These are phyloP conservation scores for Coluber constrictor DNA, from an alignment of 2,797 vertebrate genomes.

Conservation along the genomic window DNA sequence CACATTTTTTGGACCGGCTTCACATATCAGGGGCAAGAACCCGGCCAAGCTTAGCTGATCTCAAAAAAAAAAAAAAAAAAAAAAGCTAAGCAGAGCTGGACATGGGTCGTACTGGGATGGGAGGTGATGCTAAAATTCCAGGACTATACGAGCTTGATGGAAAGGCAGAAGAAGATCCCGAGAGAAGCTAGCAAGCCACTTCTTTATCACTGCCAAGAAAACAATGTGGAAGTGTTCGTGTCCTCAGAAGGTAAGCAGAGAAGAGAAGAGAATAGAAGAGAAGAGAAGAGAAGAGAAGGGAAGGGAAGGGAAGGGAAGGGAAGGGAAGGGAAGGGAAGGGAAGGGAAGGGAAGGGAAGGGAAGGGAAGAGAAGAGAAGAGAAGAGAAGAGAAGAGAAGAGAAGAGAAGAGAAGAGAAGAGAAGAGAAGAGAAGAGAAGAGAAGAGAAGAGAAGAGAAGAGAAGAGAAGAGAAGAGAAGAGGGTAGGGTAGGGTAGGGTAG, in stretches of 20 bases:
- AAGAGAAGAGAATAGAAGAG: too few relatives aligned
- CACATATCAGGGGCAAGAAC: not conserved
- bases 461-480: too few relatives aligned
- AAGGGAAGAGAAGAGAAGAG: too few relatives aligned
- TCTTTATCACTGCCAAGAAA: not conserved
- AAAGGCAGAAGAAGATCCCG: not conserved
- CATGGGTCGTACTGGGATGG: not conserved
- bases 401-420: too few relatives aligned
- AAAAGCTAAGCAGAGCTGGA: not conserved
- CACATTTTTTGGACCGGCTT: not conserved
- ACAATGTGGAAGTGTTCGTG: not conserved
- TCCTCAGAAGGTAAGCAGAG: not conserved
- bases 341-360: too few relatives aligned
- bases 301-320: too few relatives aligned
- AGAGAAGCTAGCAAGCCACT: not conserved
- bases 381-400: too few relatives aligned
- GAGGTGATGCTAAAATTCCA: not conserved
- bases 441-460: too few relatives aligned
- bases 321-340: too few relatives aligned
- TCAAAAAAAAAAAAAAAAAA: not conserved
- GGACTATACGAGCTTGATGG: not conserved
- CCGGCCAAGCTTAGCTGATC: not conserved
- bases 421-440: too few relatives aligned
- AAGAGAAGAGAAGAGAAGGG: too few relatives aligned
- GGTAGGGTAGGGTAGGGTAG: too few relatives aligned